Conservation (phyloP, 2,113 vertebrate species). For the Oophaga pumilio region DNA sequence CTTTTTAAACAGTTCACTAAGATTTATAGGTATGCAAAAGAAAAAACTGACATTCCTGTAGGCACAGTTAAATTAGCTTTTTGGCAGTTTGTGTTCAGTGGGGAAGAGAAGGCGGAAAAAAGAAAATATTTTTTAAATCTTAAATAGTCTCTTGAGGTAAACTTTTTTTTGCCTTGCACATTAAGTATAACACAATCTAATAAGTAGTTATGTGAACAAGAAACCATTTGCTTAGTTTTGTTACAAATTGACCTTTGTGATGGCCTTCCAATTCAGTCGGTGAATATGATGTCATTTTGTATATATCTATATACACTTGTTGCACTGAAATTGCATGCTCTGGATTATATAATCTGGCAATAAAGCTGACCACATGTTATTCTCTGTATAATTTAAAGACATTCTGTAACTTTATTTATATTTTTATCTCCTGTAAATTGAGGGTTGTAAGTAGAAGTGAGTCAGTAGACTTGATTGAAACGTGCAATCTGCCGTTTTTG, state of each 20-base stretch:
- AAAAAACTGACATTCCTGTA: no score
- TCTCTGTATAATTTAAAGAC: constrained; percentile 28
- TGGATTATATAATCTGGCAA: constrained; percentile 29
- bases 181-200: no score
- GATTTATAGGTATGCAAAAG: no score
- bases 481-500: neutral
- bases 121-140: no score
- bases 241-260: neutral
- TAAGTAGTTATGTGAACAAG: no score
- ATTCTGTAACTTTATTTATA: constrained; percentile 34
- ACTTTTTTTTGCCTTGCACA: no score
- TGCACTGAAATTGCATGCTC: constrained; percentile 4
- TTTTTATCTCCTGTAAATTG: constrained; percentile 52
- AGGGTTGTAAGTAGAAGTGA: constrained; percentile 24
- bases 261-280: neutral
- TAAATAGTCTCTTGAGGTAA: no score
- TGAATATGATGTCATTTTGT: constrained; percentile 1
- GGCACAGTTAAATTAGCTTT: no score
- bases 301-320: neutral
- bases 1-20: no score
- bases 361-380: constrained; percentile 19
- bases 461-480: constrained; percentile 21
- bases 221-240: neutral
- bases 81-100: no score
- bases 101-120: no score